Conservation (phyloP, 2,888 invertebrate genomes). For the Amblyteles armatorius region DNA sequence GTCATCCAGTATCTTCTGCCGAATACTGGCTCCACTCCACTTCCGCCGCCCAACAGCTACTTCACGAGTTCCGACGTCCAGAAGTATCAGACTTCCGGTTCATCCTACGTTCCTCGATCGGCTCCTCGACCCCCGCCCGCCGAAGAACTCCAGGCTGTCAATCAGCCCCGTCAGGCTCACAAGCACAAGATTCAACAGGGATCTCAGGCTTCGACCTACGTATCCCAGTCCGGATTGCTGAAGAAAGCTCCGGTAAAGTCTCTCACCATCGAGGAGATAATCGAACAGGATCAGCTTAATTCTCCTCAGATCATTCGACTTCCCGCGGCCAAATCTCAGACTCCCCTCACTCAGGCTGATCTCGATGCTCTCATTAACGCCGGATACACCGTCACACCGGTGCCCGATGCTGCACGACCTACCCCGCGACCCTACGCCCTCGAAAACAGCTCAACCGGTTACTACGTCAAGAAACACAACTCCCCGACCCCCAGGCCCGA, state of each 20-base stretch:
- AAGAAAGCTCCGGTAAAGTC: constrained; percentile 82
- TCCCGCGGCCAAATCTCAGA: constrained; percentile 75
- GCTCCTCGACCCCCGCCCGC: constrained; percentile 74
- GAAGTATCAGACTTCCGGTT: constrained; percentile 80
- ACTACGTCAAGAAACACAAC: constrained; percentile 80
- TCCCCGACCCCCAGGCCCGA: constrained; percentile 76
- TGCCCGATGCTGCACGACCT: constrained; percentile 76
- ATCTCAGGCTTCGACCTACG: constrained; percentile 78
- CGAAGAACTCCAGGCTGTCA: constrained; percentile 73
- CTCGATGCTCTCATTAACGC: constrained; percentile 80
- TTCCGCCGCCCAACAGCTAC: constrained; percentile 76
- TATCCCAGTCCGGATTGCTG: constrained; percentile 79
- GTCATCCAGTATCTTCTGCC: constrained; percentile 80
- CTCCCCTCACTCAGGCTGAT: constrained; percentile 79
- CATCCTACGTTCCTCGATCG: constrained; percentile 79
- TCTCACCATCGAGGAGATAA: constrained; percentile 79
- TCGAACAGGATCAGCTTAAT: constrained; percentile 77
- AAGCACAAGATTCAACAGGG: constrained; percentile 78
- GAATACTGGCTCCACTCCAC: constrained; percentile 55
- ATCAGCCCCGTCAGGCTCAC: constrained; percentile 79
- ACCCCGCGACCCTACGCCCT: constrained; percentile 74
- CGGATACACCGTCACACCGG: constrained; percentile 81
- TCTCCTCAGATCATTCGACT: constrained; percentile 76
- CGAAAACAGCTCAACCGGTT: constrained; percentile 75
- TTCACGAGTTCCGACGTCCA: constrained; percentile 77